Evolutionary conservation across 2,113 vertebrate species (phyloP).

Genomic region (Propithecus coquereli): DNA sequence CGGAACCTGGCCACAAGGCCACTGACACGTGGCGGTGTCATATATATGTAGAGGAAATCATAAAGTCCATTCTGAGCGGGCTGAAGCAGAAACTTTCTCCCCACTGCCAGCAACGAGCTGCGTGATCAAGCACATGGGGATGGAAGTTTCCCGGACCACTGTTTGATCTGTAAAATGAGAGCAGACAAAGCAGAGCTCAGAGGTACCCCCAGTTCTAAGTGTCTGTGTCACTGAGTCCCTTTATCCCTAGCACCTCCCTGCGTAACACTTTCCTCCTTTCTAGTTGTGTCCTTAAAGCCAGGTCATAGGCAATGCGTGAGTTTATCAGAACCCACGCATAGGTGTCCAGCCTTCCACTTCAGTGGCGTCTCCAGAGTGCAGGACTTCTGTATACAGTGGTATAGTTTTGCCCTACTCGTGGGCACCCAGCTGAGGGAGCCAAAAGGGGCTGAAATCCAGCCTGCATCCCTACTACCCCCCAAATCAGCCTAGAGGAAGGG

Average conservation of each 20-base stretch:
- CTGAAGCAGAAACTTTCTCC: not conserved
- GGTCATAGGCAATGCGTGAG: not conserved
- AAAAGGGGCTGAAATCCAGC: not conserved
- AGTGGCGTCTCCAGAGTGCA: not conserved
- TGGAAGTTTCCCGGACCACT: not conserved
- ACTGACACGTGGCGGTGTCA: not conserved
- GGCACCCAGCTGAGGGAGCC: not conserved
- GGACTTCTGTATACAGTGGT: not conserved
- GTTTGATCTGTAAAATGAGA: not conserved
- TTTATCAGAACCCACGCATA: rapidly evolving
- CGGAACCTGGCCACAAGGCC: not conserved
- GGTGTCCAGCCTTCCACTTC: not conserved
- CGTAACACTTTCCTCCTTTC: not conserved
- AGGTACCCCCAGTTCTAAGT: not conserved
- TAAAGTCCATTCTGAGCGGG: not conserved
- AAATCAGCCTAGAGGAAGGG: not conserved
- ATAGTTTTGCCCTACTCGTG: not conserved
- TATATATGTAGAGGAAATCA: rapidly evolving
- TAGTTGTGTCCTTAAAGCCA: not conserved
- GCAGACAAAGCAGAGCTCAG: not conserved
- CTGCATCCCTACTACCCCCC: not conserved
- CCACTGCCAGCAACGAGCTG: not conserved
- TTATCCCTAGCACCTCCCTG: not conserved
- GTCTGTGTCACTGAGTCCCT: not conserved
- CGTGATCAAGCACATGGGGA: not conserved